phyloP scores from a whole-genome alignment of 2,888 invertebrate species.

The Sericinus montela region DNA sequence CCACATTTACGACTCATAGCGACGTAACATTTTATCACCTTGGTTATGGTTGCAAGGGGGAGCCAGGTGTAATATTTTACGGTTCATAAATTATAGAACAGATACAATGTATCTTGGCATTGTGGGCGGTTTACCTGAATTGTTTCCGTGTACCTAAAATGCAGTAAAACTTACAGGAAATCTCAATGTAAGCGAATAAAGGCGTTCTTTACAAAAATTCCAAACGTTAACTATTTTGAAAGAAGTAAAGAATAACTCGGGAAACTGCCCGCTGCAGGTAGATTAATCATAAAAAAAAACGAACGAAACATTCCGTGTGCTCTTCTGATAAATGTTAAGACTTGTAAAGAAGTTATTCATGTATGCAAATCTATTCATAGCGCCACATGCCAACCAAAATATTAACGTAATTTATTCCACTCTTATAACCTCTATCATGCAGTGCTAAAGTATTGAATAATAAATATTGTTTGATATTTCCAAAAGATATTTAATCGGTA shows the following conservation, averaged over 20 bases:
- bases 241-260: too few species aligned
- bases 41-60: slow-evolving; percentile 24
- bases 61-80: slow-evolving; percentile 54
- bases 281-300: too few species aligned
- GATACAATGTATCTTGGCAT: slow-evolving; percentile 42
- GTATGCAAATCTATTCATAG: slow-evolving; percentile 6
- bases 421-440: neutral
- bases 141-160: slow-evolving; percentile 5
- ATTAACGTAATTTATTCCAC: neutral
- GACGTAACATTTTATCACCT: slow-evolving; percentile 23
- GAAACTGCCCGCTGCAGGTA: too few species aligned
- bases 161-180: neutral
- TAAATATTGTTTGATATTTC: too few species aligned
- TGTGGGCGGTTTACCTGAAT: slow-evolving; percentile 16
- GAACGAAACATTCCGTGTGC: too few species aligned
- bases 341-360: neutral
- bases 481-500: too few species aligned
- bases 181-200: neutral
- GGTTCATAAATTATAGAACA: slow-evolving; percentile 46
- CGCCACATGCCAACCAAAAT: neutral
- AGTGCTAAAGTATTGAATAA: neutral
- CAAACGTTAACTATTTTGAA: too few species aligned
- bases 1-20: neutral
- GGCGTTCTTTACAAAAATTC: too few species aligned
- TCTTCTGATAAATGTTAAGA: neutral